Base-by-base conservation (phyloP, 2,888 invertebrate species). In the Melitaea athalia region DNA sequence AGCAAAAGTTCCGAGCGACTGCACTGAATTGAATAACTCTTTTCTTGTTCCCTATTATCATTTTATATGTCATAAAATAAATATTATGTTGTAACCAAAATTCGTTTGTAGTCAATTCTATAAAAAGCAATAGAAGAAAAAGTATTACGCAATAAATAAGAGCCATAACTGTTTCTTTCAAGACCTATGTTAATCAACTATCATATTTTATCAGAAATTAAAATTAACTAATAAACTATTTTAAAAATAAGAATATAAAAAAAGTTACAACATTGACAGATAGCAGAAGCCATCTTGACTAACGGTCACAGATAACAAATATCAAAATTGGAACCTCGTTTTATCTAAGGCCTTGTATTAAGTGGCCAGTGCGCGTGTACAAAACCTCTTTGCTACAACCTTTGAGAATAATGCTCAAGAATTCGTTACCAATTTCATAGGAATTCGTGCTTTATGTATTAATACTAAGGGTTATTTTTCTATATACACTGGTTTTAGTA, bases 321-420 rank as follows among this genome's bases (percentile, higher is more conserved):
- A 75, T 79, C 75, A 74, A 79, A 79, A 77, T 77, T 77, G 74
- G 75, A 78, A 77, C 77, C 73, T 53, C 72, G 72, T 73, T 73
- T 77, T 77, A 79, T 79, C 78, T 75, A 75, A 77, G 76, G 76
- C 74, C 76, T 74, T 74, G 75, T 78, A 77, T 76, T 72, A 57
- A 75, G 68, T 76, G 76, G 75, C 75, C 72, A 73, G 74, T 71
- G 71, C 71, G 73, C 67, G 73, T 53, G 53, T 72, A 77, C 73
- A 72, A 73, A 76, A 74, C 73, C 77, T 76, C 61, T 63, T 72
- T 69, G 60, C 67, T 66, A 59, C 60, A 65, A 71, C 61, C 63
- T 67, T 66, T 65, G 52, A 63, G 68, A 73, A 72, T 74, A 73
- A 75, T 74, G 65, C 68, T 59, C 64, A 45, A 59, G 69, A 73